These are phyloP conservation scores for Schlechtendalia chinensis DNA, from an alignment of 1,140 invertebrate genomes.

Conservation along the genomic window DNA sequence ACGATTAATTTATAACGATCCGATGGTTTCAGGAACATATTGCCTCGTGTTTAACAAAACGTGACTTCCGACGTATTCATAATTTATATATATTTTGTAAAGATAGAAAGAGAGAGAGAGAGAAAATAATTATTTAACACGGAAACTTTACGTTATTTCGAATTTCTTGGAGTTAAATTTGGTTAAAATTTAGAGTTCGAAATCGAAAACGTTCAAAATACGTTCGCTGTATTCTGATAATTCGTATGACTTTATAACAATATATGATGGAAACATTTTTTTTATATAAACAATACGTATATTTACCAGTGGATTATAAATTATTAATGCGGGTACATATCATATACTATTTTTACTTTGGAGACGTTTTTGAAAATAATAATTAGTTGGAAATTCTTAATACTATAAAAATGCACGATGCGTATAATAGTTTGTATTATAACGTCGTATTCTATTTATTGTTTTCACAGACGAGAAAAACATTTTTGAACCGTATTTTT, in stretches of 20 bases:
- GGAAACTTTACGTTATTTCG: not conserved
- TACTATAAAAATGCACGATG: not conserved
- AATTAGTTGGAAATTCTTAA: not conserved
- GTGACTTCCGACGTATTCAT: not conserved
- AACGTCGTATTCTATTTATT: not conserved
- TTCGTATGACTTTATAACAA: too few species aligned
- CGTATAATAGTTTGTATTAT: not conserved
- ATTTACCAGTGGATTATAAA: too few species aligned
- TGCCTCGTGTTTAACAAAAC: not conserved
- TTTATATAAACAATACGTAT: too few species aligned
- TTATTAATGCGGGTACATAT: too few species aligned
- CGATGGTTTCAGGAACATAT: slow-evolving; percentile 3
- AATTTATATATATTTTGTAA: too few species aligned
- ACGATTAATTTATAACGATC: slow-evolving; percentile 30
- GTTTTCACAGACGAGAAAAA: not conserved
- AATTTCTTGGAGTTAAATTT: not conserved
- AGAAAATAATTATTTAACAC: not conserved
- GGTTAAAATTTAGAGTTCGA: too few species aligned
- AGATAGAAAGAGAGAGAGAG: too few species aligned
- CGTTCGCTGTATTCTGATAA: too few species aligned
- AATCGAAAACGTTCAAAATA: too few species aligned
- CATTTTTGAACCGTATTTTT: not conserved
- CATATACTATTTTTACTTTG: too few species aligned
- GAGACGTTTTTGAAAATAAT: too few species aligned
- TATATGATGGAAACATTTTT: too few species aligned